Percentiles rank a stretch among this genome's conserved stretches.
These are phyloP conservation scores for Rhegmatorhina hoffmannsi DNA, from an alignment of 2,113 vertebrate genomes.

Conservation along the genomic window DNA sequence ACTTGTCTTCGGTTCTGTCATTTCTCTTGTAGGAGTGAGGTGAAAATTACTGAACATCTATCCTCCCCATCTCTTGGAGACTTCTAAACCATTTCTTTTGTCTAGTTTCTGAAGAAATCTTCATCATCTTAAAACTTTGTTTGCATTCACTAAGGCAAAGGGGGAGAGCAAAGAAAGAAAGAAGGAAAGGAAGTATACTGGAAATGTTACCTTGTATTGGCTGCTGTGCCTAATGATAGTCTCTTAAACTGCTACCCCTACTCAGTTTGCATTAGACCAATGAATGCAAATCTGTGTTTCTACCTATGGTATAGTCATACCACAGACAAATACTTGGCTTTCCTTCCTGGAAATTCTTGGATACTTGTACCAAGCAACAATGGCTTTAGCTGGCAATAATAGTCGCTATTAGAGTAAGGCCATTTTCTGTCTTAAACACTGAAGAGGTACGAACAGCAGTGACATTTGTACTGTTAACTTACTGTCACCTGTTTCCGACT, in stretches of 20 bases:
- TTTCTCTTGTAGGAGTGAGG: background rate
- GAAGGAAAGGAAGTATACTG: background rate
- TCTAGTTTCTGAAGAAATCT: constrained; percentile 19
- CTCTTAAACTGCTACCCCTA: background rate
- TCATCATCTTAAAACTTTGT: constrained; percentile 6
- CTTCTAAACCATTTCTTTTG: background rate
- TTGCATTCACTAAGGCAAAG: background rate
- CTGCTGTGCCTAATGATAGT: background rate
- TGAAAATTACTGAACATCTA: background rate
- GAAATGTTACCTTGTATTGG: background rate
- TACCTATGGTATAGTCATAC: background rate
- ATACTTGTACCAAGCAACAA: background rate
- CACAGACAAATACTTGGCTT: background rate
- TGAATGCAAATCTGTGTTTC: background rate
- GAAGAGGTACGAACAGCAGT: background rate
- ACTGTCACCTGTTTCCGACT: background rate
- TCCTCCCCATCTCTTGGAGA: constrained; percentile 11
- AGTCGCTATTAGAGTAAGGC: background rate
- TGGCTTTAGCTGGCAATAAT: background rate
- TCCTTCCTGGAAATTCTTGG: background rate
- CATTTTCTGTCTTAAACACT: background rate
- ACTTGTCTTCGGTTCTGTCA: constrained; percentile 1
- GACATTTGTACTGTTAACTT: background rate
- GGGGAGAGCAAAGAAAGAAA: background rate
- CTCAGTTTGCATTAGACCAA: background rate